Percentiles rank a stretch among this genome's conserved stretches.
Conservation (phyloP, 2,888 invertebrate species). For the Chrysomela aeneicollis region DNA sequence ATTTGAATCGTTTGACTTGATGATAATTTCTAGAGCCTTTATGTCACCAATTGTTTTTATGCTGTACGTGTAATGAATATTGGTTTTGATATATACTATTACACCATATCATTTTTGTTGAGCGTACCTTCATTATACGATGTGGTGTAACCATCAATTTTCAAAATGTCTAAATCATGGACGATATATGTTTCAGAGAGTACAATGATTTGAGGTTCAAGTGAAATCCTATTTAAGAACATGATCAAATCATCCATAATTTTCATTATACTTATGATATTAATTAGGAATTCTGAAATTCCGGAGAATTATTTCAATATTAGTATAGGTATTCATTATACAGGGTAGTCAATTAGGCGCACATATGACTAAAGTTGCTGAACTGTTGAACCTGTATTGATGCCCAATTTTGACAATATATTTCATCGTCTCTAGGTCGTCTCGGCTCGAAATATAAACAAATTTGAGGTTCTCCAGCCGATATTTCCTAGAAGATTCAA, state of each 20-base stretch:
- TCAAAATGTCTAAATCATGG: background rate
- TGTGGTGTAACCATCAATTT: slow-evolving; percentile 1
- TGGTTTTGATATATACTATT: slow-evolving; percentile 7
- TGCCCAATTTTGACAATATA: no score
- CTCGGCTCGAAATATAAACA: no score
- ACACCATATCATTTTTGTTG: slow-evolving; percentile 17
- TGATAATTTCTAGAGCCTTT: background rate
- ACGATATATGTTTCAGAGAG: slow-evolving; percentile 12
- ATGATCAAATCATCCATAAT: background rate
- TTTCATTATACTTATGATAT: slow-evolving; percentile 15
- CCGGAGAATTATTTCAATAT: no score
- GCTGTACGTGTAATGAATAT: background rate
- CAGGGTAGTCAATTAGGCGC: no score
- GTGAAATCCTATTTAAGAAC: slow-evolving; percentile 1
- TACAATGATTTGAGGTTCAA: slow-evolving; percentile 7
- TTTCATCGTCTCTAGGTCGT: no score
- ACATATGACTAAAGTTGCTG: no score
- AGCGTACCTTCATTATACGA: slow-evolving; percentile 9
- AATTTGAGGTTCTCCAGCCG: no score
- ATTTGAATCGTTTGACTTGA: background rate
- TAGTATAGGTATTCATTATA: no score
- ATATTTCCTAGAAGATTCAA: no score
- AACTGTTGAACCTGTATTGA: no score
- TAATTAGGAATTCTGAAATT: no score
- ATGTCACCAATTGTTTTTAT: background rate